A percentile compares a stretch with the other conserved stretches of the same genome.
Conservation (phyloP, 2,888 invertebrate species). For the Andricus curvator region DNA sequence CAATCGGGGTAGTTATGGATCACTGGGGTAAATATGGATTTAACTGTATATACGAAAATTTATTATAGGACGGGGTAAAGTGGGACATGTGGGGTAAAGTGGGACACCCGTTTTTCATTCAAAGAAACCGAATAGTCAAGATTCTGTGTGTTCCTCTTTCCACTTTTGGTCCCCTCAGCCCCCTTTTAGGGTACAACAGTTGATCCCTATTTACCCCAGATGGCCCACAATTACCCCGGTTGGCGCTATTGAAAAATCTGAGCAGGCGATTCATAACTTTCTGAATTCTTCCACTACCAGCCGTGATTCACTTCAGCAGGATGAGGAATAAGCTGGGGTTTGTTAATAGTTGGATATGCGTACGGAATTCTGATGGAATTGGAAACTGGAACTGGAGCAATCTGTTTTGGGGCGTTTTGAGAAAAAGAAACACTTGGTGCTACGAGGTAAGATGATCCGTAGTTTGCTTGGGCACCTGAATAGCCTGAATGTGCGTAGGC, state of each 20-base stretch:
- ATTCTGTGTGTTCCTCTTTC: too few relatives aligned
- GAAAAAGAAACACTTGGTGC: slow-evolving; percentile 17
- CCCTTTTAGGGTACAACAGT: too few relatives aligned
- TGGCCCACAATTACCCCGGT: too few relatives aligned
- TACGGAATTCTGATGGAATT: slow-evolving; percentile 20
- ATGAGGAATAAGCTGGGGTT: background rate
- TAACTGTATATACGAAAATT: too few relatives aligned
- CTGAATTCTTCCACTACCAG: background rate
- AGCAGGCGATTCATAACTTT: background rate
- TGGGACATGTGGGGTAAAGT: too few relatives aligned
- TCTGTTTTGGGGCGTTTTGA: background rate
- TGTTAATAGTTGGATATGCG: background rate
- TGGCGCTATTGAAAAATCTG: background rate
- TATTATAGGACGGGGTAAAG: too few relatives aligned
- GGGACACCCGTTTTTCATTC: too few relatives aligned
- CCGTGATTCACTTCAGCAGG: background rate
- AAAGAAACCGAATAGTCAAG: too few relatives aligned
- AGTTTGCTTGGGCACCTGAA: background rate
- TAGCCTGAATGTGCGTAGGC: background rate
- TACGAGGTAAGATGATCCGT: background rate
- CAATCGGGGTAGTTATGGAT: too few relatives aligned
- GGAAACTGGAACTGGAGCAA: slow-evolving; percentile 10
- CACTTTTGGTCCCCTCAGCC: too few relatives aligned
- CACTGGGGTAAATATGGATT: too few relatives aligned
- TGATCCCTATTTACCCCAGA: too few relatives aligned